Conservation (phyloP, 92 coral and sea anemone genomes). For the Epizoanthus illoricatus region DNA sequence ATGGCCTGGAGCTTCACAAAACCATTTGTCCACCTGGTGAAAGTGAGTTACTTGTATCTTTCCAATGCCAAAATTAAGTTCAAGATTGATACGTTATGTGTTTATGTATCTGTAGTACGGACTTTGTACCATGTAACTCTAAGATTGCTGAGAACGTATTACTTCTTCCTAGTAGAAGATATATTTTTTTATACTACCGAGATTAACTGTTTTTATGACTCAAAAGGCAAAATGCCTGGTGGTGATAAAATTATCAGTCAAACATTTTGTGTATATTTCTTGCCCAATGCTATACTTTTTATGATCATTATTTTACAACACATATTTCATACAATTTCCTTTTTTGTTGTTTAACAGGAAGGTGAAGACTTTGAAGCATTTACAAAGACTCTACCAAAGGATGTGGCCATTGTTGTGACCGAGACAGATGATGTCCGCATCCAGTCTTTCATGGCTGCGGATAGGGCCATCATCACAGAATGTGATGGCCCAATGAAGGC, state of each 20-base stretch:
- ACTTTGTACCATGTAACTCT: slow-evolving; percentile 9
- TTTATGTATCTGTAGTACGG: slow-evolving; percentile 8
- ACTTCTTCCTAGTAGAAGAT: slow-evolving; percentile 5
- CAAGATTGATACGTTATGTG: slow-evolving; percentile 4
- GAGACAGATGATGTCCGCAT: slow-evolving; percentile 1
- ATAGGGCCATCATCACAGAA: background rate
- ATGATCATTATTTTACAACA: background rate
- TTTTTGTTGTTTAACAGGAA: slow-evolving; percentile 8
- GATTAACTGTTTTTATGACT: slow-evolving; percentile 15
- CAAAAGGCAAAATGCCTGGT: background rate
- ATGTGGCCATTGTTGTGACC: background rate
- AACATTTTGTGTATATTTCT: background rate
- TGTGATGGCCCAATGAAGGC: slow-evolving; percentile 22
- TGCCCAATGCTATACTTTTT: slow-evolving; percentile 7
- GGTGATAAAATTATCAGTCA: slow-evolving; percentile 6
- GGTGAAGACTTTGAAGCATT: slow-evolving; percentile 7
- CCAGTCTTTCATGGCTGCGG: background rate
- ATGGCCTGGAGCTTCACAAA: slow-evolving; percentile 17
- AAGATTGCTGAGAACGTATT: background rate
- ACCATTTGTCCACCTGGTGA: slow-evolving; percentile 14
- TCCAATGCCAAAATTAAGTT: slow-evolving; percentile 18
- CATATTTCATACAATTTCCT: background rate
- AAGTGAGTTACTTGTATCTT: slow-evolving; percentile 15
- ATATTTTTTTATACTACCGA: background rate
- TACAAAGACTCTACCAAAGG: background rate